A percentile compares a stretch with the other conserved stretches of the same genome.
phyloP scores from a whole-genome alignment of 2,797 vertebrate genomes.

The Gymnoscopelus microlampas region DNA sequence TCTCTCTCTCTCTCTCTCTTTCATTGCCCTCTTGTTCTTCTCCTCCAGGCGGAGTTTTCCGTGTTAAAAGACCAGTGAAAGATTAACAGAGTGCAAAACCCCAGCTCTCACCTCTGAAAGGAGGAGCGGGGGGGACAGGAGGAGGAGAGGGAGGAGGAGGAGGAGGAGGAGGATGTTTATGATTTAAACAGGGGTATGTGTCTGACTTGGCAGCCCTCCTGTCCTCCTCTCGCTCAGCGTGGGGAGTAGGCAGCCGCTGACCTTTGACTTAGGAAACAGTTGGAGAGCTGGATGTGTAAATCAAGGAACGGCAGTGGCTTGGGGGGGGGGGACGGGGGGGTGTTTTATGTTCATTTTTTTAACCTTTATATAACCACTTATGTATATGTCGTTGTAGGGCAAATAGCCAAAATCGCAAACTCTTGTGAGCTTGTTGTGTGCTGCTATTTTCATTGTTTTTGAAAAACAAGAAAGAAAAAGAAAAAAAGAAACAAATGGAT shows the following conservation, averaged over 20 bases:
- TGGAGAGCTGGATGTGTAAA: slow-evolving; percentile 66
- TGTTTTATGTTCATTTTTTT: slow-evolving; percentile 26
- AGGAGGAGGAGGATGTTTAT: slow-evolving; percentile 71
- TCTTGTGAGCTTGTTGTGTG: too few species aligned
- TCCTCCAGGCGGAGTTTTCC: slow-evolving; percentile 44
- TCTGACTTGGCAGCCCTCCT: slow-evolving; percentile 63
- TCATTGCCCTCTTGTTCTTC: slow-evolving; percentile 74
- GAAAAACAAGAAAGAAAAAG: too few species aligned
- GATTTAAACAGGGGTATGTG: slow-evolving; percentile 70
- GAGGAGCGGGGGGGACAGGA: slow-evolving; percentile 54
- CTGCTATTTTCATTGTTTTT: too few species aligned
- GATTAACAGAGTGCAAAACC: slow-evolving; percentile 81
- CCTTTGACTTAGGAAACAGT: slow-evolving; percentile 76
- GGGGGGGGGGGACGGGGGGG: slow-evolving; percentile 3
- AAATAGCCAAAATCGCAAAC: too few species aligned
- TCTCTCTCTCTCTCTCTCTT: slow-evolving; percentile 75
- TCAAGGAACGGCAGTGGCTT: slow-evolving; percentile 50
- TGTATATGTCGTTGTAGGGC: too few species aligned
- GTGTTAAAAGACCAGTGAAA: slow-evolving; percentile 76
- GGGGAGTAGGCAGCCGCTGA: slow-evolving; percentile 71
- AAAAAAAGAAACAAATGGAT: too few species aligned
- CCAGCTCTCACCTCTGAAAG: slow-evolving; percentile 70
- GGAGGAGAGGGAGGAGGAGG: slow-evolving; percentile 55
- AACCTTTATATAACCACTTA: slow-evolving; percentile 4
- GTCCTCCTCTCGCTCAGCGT: slow-evolving; percentile 61